Percentiles rank a stretch among this genome's conserved stretches.
Conservation (phyloP, 2,797 vertebrate species). For the Hylomyscus alleni region DNA sequence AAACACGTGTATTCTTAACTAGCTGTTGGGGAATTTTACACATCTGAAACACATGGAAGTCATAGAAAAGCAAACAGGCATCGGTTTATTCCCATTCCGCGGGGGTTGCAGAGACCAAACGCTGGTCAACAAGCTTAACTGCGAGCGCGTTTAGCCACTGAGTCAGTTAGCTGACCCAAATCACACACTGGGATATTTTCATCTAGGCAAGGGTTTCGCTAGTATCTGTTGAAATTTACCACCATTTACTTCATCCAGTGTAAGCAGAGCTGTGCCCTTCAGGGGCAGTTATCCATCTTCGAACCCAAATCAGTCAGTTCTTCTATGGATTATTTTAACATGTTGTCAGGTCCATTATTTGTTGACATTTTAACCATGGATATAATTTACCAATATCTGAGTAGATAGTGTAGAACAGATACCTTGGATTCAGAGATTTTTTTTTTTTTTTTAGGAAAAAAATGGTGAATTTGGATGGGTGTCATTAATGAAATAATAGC, state of each 20-base stretch:
- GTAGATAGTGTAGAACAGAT: neutral
- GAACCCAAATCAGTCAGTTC: slow-evolving; percentile 32
- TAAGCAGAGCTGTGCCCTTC: neutral
- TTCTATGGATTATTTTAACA: neutral
- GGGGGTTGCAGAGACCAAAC: neutral
- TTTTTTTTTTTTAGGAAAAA: neutral
- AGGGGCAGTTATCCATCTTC: neutral
- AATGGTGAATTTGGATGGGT: slow-evolving; percentile 1
- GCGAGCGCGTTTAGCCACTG: neutral
- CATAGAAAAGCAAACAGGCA: neutral
- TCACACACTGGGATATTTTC: neutral
- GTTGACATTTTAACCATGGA: slow-evolving; percentile 11
- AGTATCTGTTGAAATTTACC: slow-evolving; percentile 21
- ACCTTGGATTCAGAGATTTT: neutral
- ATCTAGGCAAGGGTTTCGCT: neutral
- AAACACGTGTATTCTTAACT: slow-evolving; percentile 6
- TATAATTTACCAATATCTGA: slow-evolving; percentile 34
- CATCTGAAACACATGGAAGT: neutral
- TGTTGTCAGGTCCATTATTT: neutral
- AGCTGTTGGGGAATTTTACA: neutral
- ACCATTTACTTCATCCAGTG: slow-evolving; percentile 3
- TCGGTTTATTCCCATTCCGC: neutral
- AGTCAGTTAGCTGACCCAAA: neutral
- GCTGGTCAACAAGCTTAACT: neutral
- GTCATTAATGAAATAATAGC: slow-evolving; percentile 55